These are phyloP conservation scores for Epsilonema sp. DNA, from an alignment of 2,888 invertebrate species.

Conservation along the genomic window DNA sequence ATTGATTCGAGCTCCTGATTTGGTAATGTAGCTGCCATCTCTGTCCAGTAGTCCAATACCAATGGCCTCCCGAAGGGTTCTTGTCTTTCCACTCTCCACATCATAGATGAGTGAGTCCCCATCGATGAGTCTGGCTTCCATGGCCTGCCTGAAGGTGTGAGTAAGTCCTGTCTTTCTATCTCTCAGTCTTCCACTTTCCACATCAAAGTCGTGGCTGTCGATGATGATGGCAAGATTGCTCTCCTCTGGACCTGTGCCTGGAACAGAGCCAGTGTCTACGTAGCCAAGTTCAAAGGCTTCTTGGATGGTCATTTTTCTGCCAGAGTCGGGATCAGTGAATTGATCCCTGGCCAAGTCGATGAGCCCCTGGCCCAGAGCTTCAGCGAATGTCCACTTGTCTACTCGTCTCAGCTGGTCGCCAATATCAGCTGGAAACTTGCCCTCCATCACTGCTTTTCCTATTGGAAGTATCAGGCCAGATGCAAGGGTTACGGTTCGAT, in stretches of 20 bases:
- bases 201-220: slow-evolving; percentile 38
- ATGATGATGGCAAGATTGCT: slow-evolving; percentile 38
- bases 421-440: slow-evolving; percentile 12
- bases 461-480: slow-evolving; percentile 2
- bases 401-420: slow-evolving; percentile 4
- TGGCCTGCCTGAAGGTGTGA: slow-evolving; percentile 58
- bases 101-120: slow-evolving; percentile 47
- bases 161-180: slow-evolving; percentile 60
- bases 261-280: slow-evolving; percentile 48
- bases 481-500: slow-evolving; percentile 1
- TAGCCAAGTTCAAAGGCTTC: slow-evolving; percentile 57
- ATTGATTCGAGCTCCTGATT: slow-evolving; percentile 41
- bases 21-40: slow-evolving; percentile 28
- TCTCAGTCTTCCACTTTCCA: slow-evolving; percentile 46
- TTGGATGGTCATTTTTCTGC: slow-evolving; percentile 53
- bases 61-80: slow-evolving; percentile 50
- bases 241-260: slow-evolving; percentile 34
- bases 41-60: slow-evolving; percentile 48
- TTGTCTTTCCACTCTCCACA: slow-evolving; percentile 44
- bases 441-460: slow-evolving; percentile 4
- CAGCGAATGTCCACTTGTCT: slow-evolving; percentile 41
- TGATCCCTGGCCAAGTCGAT: slow-evolving; percentile 46
- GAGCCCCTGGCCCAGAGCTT: slow-evolving; percentile 50
- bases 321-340: slow-evolving; percentile 49
- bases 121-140: slow-evolving; percentile 44